These are phyloP conservation scores for Labrus mixtus DNA, from an alignment of 2,113 vertebrate genomes.

Conservation along the genomic window DNA sequence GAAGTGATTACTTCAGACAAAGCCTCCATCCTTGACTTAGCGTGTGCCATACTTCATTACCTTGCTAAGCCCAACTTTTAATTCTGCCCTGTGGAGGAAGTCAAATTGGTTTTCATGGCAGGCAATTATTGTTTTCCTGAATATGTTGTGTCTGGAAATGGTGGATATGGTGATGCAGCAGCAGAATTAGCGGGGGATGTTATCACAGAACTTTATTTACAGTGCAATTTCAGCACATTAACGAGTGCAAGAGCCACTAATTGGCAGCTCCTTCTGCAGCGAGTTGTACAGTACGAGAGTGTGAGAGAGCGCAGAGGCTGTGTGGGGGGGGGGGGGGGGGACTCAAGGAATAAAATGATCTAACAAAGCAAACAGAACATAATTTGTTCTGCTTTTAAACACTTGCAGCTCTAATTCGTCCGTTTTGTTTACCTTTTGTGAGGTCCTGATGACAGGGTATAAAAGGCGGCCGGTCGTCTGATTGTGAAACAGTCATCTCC, in stretches of 20 bases:
- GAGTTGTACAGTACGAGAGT: conserved; percentile 14
- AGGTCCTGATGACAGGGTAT: conserved; percentile 44
- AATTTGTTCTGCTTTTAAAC: conserved; percentile 11
- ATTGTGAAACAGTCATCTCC: conserved; percentile 55
- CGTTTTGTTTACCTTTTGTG: conserved; percentile 56
- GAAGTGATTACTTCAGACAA: conserved; percentile 78
- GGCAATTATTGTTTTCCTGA: conserved; percentile 68
- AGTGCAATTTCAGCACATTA: conserved; percentile 56
- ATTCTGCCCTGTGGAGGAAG: conserved; percentile 62
- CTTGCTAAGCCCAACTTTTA: conserved; percentile 73
- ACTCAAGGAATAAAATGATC: neutral
- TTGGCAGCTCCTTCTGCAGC: conserved; percentile 32
- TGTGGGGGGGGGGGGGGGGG: neutral
- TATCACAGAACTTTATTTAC: conserved; percentile 66
- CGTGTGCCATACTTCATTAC: conserved; percentile 69
- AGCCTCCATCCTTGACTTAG: conserved; percentile 69
- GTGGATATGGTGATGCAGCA: conserved; percentile 27
- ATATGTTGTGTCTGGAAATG: conserved; percentile 61
- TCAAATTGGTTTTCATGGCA: conserved; percentile 71
- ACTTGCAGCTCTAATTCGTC: conserved; percentile 46
- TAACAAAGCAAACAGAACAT: conserved; percentile 26
- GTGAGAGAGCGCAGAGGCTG: neutral
- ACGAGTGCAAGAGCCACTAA: conserved; percentile 36
- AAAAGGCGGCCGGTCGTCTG: conserved; percentile 28
- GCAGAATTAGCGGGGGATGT: conserved; percentile 51